Conservation (phyloP, 2,888 invertebrate genomes). For the Coremacera marginata region DNA sequence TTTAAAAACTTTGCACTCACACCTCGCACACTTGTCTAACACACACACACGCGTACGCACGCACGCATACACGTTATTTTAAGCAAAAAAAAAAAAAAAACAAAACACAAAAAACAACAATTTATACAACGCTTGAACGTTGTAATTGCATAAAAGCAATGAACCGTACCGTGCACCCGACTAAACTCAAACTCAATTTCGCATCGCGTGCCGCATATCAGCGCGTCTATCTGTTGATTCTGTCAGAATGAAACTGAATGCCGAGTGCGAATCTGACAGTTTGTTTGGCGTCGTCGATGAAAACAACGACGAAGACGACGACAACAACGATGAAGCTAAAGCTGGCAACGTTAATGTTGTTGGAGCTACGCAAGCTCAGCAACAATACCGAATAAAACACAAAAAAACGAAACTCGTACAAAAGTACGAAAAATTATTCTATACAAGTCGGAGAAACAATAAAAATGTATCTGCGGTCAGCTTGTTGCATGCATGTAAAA, state of each 20-base stretch:
- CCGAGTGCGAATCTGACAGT: conserved; percentile 56
- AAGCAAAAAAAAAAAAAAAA: background rate
- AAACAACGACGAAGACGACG: background rate
- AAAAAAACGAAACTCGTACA: background rate
- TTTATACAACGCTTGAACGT: too few relatives aligned
- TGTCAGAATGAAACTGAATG: conserved; percentile 62
- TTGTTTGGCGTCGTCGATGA: conserved; percentile 24
- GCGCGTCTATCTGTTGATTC: conserved; percentile 52
- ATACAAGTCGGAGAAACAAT: background rate
- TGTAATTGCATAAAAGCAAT: too few relatives aligned
- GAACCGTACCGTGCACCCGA: conserved; percentile 19
- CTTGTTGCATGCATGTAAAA: conserved; percentile 12
- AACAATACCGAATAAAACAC: background rate
- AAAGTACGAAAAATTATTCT: background rate
- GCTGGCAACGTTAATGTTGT: background rate
- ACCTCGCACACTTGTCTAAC: background rate
- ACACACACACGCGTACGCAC: background rate
- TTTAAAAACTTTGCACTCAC: too few relatives aligned
- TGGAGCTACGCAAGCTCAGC: background rate
- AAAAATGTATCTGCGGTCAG: conserved; percentile 4
- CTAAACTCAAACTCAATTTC: conserved; percentile 12
- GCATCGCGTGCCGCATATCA: conserved; percentile 45
- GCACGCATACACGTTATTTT: background rate
- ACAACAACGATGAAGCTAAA: background rate
- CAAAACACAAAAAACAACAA: background rate